Conservation (phyloP, 2,797 vertebrate species). For the Rhinoraja longicauda region DNA sequence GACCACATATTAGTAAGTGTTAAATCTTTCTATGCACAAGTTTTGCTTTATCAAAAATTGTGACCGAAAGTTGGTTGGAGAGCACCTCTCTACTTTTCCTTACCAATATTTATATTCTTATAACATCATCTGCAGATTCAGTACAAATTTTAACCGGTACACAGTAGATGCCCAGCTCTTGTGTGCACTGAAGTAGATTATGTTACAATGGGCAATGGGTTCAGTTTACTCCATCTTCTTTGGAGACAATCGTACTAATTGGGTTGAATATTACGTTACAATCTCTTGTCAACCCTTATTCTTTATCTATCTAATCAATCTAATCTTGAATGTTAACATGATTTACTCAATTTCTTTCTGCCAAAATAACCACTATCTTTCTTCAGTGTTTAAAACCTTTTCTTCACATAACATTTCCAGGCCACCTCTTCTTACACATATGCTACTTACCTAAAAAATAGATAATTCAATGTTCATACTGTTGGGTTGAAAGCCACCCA, state of each 20-base stretch:
- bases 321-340: not conserved
- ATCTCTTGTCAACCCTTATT: not conserved
- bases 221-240: not conserved
- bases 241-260: not conserved
- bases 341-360: not conserved
- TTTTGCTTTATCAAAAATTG: not conserved
- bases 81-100: no score
- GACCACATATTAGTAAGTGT: not conserved
- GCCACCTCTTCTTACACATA: no score
- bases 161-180: not conserved
- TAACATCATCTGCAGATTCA: not conserved
- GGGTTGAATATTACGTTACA: not conserved
- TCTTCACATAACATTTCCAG: no score
- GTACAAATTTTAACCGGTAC: no score
- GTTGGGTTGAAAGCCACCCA: no score
- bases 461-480: no score
- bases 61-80: not conserved
- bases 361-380: not conserved
- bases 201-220: not conserved
- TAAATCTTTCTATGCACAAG: no score
- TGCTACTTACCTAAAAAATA: no score
- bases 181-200: not conserved
- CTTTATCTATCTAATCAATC: not conserved
- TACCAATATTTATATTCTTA: not conserved
- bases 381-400: no score